Base-by-base conservation (phyloP, 2,888 invertebrate genomes). In the Heteropelma amictum region DNA sequence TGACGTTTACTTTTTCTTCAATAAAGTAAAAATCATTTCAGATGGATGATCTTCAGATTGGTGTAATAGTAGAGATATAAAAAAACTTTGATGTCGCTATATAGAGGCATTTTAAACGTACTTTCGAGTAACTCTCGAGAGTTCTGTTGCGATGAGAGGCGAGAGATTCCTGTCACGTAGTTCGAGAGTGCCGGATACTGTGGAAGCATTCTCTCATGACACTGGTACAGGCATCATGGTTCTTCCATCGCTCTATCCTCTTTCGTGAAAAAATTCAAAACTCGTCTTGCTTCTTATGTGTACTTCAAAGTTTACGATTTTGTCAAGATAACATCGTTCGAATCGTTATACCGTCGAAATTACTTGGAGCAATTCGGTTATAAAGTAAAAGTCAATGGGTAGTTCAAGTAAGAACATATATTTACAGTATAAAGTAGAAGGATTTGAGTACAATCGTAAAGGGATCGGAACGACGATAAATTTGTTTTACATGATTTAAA, bases 91-190 rank as follows among this genome's bases (percentile, higher is more conserved):
- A 28, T 53, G 28, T 60, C 53, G 60, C 63, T 72, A 70, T 49
- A 70, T 64, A 75, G 42, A 49, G 56, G 70, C 70, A 47, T 63
- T 23, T 53, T 28, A 28, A 73, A 71, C 61, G 10, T 17, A 28
- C 67, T 75, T 78, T 71, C 53, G 76, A 70, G 75, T 77, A 77
- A 78, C 77, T 54, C 65, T 35, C 33, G 23, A 47, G 75, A 75
- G 75, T 77, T 26, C 64, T 64, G 35, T 40, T 17, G n/a, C 21
- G 33, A 49, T 35, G n/a, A 26, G 21, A 67, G 63, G 56, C 64
- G 51, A 54, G 70, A 49, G 70, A 83, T 81, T 81, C 81, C 64
- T 53, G 76, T 79, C 81, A 81, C 83, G 83, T 83, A 81, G 61
- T 76, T 74, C 64, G 77, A 80, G 79, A 80, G 79, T 80, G 78